Percentiles rank a stretch among this genome's conserved stretches.
phyloP scores from a whole-genome alignment of 2,797 vertebrate genomes.

The Sarcophilus harrisii region DNA sequence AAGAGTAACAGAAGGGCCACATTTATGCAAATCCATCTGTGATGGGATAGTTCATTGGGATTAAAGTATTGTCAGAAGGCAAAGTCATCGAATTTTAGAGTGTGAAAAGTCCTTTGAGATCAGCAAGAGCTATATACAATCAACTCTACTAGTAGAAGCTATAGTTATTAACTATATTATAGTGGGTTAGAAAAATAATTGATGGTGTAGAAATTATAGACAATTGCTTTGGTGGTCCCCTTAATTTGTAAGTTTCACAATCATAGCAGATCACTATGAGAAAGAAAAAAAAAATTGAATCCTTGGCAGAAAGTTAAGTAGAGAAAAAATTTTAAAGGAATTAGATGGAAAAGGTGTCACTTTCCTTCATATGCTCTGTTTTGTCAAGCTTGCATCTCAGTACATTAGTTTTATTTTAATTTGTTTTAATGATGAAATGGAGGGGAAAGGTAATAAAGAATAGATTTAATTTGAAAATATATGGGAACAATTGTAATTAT shows the following conservation, averaged over 20 bases:
- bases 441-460: too few relatives aligned
- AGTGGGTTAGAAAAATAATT: not conserved
- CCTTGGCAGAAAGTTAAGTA: not conserved
- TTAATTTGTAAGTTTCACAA: not conserved
- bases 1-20: not conserved
- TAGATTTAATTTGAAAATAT: not conserved
- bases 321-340: not conserved
- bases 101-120: not conserved
- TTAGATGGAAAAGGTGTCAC: not conserved
- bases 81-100: not conserved
- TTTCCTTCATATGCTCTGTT: not conserved
- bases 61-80: not conserved
- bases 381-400: not conserved
- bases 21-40: not conserved
- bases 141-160: conserved; percentile 1
- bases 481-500: not conserved
- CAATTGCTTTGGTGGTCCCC: not conserved
- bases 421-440: too few relatives aligned
- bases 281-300: too few relatives aligned
- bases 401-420: too few relatives aligned
- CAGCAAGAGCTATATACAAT: conserved; percentile 20
- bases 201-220: conserved; percentile 21
- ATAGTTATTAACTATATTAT: not conserved
- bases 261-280: not conserved
- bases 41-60: not conserved